A percentile compares a stretch with the other conserved stretches of the same genome.
phyloP scores from a whole-genome alignment of 2,113 vertebrate genomes.

The Pachycephala philippinensis region DNA sequence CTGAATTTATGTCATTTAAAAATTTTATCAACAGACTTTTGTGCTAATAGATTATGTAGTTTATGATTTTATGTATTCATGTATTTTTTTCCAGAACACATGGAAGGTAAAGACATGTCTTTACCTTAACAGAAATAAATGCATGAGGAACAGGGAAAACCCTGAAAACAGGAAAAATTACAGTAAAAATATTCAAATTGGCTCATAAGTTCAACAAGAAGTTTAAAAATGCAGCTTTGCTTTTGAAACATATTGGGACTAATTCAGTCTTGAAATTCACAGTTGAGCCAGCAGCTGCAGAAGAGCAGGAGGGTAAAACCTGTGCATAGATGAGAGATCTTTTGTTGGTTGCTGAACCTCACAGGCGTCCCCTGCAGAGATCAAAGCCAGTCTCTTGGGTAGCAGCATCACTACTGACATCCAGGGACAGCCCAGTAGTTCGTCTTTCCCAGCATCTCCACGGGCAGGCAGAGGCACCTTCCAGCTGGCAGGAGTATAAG shows the following conservation, averaged over 20 bases:
- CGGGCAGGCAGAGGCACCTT: rapidly evolving
- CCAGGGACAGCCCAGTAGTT: background rate
- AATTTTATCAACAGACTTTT: background rate
- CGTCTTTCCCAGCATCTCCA: background rate
- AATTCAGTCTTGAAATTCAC: background rate
- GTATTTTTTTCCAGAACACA: background rate
- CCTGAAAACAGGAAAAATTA: background rate
- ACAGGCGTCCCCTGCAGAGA: rapidly evolving
- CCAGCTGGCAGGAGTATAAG: background rate
- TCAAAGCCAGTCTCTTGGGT: background rate
- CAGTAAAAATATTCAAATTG: background rate
- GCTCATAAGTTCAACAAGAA: background rate
- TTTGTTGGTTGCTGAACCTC: background rate
- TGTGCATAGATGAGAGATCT: rapidly evolving
- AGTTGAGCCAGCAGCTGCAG: background rate
- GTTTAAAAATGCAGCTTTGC: background rate
- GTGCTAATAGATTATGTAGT: background rate
- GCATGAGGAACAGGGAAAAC: background rate
- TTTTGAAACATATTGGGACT: background rate
- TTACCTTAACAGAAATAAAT: background rate
- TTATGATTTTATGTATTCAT: background rate
- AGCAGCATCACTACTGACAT: background rate
- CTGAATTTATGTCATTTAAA: background rate
- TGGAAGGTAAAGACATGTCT: no score
- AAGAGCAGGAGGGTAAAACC: background rate